Evolutionary conservation across 1,140 invertebrate genomes (phyloP), one percentile per base, ranked within the genome.

Genomic region (Camponotus pennsylvanicus): DNA sequence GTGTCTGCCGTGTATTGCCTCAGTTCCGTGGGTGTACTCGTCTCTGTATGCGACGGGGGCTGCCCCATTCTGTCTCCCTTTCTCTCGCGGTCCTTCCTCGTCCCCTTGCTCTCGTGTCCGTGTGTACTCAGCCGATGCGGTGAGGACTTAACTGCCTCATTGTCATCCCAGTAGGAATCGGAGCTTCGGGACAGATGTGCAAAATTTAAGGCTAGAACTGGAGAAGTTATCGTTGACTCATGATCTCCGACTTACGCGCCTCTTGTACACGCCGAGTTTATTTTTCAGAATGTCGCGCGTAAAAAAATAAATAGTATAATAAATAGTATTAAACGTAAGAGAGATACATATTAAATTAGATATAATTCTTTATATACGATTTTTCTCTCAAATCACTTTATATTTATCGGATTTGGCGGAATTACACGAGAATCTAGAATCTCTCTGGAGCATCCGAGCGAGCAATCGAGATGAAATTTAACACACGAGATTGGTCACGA

Each of bases 141-240:
- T 91, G 91, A 94, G 91, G 93, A 93, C 92, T 94, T 93, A 93
- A 94, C 91, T 93, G 91, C 85, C 91, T 94, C 93, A 94, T 94
- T 94, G 93, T 94, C 91, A 89, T 93, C 90, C 91, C 91, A 86
- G 89, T 83, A 92, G 90, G 91, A 91, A 92, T 92, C 91, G 88
- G 88, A 92, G 89, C 87, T 91, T 85, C 86, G 88, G 86, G 90
- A 93, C 93, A 94, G 93, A 94, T 94, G 94, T 94, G 92, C 92
- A 92, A 94, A 94, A 94, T 94, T 94, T 87, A 93, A 94, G 91
- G 86, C 91, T 93, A 89, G 88, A 89, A 92, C 86, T 78, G 59
- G 64, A 82, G 69, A 77, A 86, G 84, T 90, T 52, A 59, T 73
- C 76, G 66, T 34, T 63, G 71, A 78, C 82, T 37, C 75, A 71